These are phyloP conservation scores for Drosophila testacea DNA, from an alignment of 2,888 invertebrate genomes.

Conservation along the genomic window DNA sequence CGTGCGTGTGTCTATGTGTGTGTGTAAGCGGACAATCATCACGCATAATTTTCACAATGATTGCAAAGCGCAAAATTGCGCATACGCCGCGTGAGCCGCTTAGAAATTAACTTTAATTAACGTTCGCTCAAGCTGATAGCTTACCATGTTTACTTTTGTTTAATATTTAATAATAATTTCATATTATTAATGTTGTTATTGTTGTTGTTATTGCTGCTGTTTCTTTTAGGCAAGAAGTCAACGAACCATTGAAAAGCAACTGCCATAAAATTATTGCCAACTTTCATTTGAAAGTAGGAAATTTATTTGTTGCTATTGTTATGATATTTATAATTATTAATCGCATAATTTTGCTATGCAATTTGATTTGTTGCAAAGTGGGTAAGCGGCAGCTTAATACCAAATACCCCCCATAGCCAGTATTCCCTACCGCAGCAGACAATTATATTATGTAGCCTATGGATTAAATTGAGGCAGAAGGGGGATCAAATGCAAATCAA, in stretches of 20 bases:
- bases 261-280: conserved; percentile 27
- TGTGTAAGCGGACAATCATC: conserved; percentile 9
- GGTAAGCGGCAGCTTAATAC: background rate
- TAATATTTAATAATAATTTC: conserved; percentile 24
- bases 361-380: conserved; percentile 41
- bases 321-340: conserved; percentile 30
- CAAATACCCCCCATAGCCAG: background rate
- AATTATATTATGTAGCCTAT: conserved; percentile 42
- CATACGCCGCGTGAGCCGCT: conserved; percentile 40
- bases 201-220: background rate
- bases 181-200: conserved; percentile 5
- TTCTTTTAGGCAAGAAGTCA: conserved; percentile 32
- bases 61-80: conserved; percentile 48
- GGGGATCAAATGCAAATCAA: conserved; percentile 55
- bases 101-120: conserved; percentile 30
- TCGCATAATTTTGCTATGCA: conserved; percentile 24
- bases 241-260: conserved; percentile 38
- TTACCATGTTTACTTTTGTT: conserved; percentile 32
- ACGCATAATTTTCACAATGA: conserved; percentile 35
- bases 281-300: conserved; percentile 61
- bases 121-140: conserved; percentile 8
- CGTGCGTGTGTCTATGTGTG: background rate
- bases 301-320: conserved; percentile 23
- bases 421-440: conserved; percentile 7
- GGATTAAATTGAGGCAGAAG: conserved; percentile 35